Conservation (phyloP, 2,888 invertebrate genomes). For the Syrphus vitripennis region DNA sequence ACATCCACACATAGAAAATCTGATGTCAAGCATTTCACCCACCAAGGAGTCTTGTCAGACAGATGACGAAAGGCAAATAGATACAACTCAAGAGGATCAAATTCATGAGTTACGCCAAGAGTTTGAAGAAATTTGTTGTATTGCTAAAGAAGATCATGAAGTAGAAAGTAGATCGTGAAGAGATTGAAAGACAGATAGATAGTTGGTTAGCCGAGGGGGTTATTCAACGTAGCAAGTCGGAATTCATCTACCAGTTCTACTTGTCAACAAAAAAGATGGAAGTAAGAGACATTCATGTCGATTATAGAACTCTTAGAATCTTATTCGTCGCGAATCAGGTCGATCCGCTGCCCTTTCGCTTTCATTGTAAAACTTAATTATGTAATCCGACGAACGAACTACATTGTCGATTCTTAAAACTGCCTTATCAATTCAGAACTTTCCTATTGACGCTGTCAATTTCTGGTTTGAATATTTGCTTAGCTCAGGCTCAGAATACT, state of each 20-base stretch:
- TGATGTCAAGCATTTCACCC: neutral
- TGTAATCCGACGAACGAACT: no score
- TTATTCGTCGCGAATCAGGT: no score
- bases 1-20: neutral
- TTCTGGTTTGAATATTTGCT: no score
- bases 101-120: neutral
- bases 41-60: neutral
- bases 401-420: no score
- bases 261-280: constrained; percentile 62
- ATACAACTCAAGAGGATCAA: neutral
- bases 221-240: constrained; percentile 28
- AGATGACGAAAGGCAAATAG: neutral
- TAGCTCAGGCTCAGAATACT: no score
- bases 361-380: no score
- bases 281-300: no score
- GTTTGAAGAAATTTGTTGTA: neutral
- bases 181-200: constrained; percentile 11
- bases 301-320: no score
- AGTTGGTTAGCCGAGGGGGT: constrained; percentile 18
- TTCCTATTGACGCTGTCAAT: no score
- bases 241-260: constrained; percentile 36
- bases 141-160: neutral
- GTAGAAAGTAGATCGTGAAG: neutral
- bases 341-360: no score
- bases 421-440: no score